A percentile compares a stretch with the other conserved stretches of the same genome.
These are phyloP conservation scores for Alethe diademata DNA, from an alignment of 2,113 vertebrate species.

Conservation along the genomic window DNA sequence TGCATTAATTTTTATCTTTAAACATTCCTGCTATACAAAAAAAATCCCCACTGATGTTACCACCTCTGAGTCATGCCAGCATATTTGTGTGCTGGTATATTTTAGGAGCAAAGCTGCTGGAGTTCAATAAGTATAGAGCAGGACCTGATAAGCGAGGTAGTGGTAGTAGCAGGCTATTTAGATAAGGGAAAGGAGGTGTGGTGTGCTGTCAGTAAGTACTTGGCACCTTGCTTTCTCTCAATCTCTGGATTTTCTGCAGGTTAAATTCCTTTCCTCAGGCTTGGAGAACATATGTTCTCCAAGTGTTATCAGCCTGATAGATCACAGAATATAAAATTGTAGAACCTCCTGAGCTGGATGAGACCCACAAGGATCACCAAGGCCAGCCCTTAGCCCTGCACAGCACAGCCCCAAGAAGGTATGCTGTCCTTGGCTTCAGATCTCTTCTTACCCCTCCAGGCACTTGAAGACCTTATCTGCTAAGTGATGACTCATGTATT, in stretches of 20 bases:
- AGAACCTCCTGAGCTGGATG: background rate
- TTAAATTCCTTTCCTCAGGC: background rate
- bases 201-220: background rate
- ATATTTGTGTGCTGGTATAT: background rate
- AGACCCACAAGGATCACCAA: background rate
- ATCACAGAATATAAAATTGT: background rate
- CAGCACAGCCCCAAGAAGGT: background rate
- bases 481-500: background rate
- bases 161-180: background rate
- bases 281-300: background rate
- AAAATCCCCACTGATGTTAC: background rate
- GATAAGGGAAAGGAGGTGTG: background rate
- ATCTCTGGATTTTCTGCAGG: background rate
- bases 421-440: background rate
- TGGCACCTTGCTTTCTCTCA: background rate
- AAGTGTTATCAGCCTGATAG: background rate
- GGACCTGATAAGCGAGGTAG: background rate
- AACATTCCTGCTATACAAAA: background rate
- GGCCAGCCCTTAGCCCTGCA: background rate
- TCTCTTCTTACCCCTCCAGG: background rate
- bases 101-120: background rate
- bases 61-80: background rate
- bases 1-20: background rate
- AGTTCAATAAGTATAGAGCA: background rate
- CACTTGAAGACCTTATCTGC: background rate